phyloP scores from a whole-genome alignment of 1,140 invertebrate species.

The Carcinoscorpius rotundicauda region DNA sequence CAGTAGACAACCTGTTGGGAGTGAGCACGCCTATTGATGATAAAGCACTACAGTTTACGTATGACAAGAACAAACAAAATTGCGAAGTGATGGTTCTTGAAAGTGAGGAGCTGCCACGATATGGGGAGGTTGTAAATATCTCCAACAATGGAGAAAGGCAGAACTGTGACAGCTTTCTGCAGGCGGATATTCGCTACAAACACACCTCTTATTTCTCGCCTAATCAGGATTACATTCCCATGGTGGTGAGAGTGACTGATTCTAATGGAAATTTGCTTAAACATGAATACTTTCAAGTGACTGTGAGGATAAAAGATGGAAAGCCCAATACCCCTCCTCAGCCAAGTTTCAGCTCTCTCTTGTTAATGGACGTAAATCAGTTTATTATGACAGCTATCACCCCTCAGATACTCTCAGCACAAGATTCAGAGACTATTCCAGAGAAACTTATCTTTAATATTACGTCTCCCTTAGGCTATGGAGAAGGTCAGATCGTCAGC shows the following conservation, averaged over 20 bases:
- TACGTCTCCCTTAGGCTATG: slow-evolving; percentile 29
- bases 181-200: slow-evolving; percentile 30
- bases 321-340: slow-evolving; percentile 11
- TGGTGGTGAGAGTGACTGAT: slow-evolving; percentile 32
- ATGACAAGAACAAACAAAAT: slow-evolving; percentile 24
- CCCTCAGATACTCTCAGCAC: slow-evolving; percentile 30
- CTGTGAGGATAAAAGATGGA: too few relatives aligned
- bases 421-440: slow-evolving; percentile 32
- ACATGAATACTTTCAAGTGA: slow-evolving; percentile 35
- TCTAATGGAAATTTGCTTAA: slow-evolving; percentile 26
- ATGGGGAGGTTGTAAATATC: slow-evolving; percentile 31
- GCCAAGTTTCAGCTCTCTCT: slow-evolving; percentile 26
- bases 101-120: slow-evolving; percentile 29
- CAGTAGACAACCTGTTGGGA: slow-evolving; percentile 27
- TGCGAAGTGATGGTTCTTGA: slow-evolving; percentile 29
- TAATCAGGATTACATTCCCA: slow-evolving; percentile 32
- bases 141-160: slow-evolving; percentile 24
- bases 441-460: slow-evolving; percentile 36
- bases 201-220: slow-evolving; percentile 24
- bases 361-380: slow-evolving; percentile 36
- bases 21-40: slow-evolving; percentile 26
- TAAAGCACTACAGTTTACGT: slow-evolving; percentile 29
- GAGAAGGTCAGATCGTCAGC: slow-evolving; percentile 35
- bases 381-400: slow-evolving; percentile 37
- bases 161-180: slow-evolving; percentile 32